phyloP scores from a whole-genome alignment of 1,140 invertebrate genomes.

The Megathymus violae region DNA sequence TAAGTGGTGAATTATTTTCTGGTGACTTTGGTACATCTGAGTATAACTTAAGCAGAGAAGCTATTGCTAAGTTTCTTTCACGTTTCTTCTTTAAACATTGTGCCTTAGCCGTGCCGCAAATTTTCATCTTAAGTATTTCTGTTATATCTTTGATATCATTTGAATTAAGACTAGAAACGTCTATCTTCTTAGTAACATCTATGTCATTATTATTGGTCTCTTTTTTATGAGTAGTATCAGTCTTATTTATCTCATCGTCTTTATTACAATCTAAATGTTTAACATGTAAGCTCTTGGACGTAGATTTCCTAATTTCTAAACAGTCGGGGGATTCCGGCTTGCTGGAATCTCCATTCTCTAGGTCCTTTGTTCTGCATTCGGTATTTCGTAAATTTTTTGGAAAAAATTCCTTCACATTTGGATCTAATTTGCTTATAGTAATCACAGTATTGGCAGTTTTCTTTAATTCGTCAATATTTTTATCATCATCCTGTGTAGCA shows the following conservation, averaged over 20 bases:
- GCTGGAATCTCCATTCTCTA: background rate
- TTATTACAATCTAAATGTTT: conserved; percentile 10
- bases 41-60: conserved; percentile 51
- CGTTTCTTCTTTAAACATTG: conserved; percentile 47
- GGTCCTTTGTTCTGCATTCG: background rate
- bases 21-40: conserved; percentile 24
- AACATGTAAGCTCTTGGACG: background rate
- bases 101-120: conserved; percentile 39
- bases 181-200: conserved; percentile 24
- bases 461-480: conserved; percentile 11
- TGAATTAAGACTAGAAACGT: conserved; percentile 17
- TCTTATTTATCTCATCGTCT: conserved; percentile 12
- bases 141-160: conserved; percentile 44
- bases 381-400: conserved; percentile 35
- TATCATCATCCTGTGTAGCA: conserved; percentile 11
- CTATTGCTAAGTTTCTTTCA: conserved; percentile 60
- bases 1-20: conserved; percentile 30
- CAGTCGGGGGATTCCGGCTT: background rate
- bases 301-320: background rate
- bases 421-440: conserved; percentile 58
- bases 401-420: conserved; percentile 55
- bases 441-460: conserved; percentile 37
- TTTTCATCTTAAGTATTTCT: conserved; percentile 47
- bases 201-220: conserved; percentile 7
- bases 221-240: conserved; percentile 22